Evolutionary conservation across 2,113 vertebrate species (phyloP).

Genomic region (Dicentrarchus labrax): DNA sequence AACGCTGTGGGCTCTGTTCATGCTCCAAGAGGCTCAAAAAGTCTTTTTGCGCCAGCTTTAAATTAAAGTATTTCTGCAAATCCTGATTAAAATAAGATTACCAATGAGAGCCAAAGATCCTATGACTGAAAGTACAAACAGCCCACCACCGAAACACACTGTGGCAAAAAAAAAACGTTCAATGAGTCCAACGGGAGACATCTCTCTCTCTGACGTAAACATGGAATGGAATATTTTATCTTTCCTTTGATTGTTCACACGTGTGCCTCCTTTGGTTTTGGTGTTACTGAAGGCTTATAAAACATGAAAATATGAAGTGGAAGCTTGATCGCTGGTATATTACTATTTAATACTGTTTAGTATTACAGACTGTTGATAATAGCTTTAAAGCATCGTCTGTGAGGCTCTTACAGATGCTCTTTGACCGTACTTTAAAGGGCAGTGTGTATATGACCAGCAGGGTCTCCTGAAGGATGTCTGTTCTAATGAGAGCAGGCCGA

Average conservation of each 20-base stretch:
- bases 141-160: slow-evolving; percentile 1
- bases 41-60: slow-evolving; percentile 9
- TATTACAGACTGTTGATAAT: not conserved
- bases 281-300: not conserved
- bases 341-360: slow-evolving; percentile 4
- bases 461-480: slow-evolving; percentile 60
- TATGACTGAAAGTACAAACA: slow-evolving; percentile 42
- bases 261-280: slow-evolving; percentile 10
- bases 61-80: slow-evolving; percentile 55
- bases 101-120: slow-evolving; percentile 45
- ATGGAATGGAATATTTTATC: slow-evolving; percentile 38
- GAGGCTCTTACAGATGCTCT: slow-evolving; percentile 43
- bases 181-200: slow-evolving; percentile 21
- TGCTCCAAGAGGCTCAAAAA: slow-evolving; percentile 57
- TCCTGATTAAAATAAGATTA: slow-evolving; percentile 60
- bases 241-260: slow-evolving; percentile 24
- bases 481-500: slow-evolving; percentile 66
- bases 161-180: slow-evolving; percentile 9
- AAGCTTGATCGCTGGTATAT: slow-evolving; percentile 4
- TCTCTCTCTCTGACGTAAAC: slow-evolving; percentile 21
- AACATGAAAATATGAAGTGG: slow-evolving; percentile 3
- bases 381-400: slow-evolving; percentile 33
- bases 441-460: slow-evolving; percentile 54
- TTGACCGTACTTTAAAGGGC: slow-evolving; percentile 63
- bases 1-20: slow-evolving; percentile 57